Conservation (phyloP, 2,113 vertebrate species). For the Pachypanchax playfairii region DNA sequence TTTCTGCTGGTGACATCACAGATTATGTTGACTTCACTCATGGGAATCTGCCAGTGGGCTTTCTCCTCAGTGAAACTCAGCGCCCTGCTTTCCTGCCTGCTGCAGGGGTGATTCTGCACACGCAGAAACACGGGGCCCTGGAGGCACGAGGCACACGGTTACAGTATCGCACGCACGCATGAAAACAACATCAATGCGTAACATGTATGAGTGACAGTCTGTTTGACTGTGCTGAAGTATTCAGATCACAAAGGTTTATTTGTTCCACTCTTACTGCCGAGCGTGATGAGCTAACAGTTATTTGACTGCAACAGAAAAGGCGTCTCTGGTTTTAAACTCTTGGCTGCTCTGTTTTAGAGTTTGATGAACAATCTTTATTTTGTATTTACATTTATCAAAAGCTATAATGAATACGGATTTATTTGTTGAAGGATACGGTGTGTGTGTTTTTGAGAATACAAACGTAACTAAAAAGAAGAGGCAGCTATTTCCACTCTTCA, state of each 20-base stretch:
- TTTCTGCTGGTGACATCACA: slow-evolving; percentile 86
- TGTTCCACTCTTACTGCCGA: not conserved
- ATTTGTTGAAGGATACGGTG: too few relatives aligned
- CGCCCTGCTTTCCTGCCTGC: slow-evolving; percentile 85
- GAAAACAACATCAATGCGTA: not conserved
- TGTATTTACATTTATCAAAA: too few relatives aligned
- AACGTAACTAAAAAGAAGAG: too few relatives aligned
- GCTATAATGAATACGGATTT: too few relatives aligned
- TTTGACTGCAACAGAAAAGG: too few relatives aligned
- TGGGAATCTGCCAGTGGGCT: slow-evolving; percentile 88
- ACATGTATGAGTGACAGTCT: not conserved
- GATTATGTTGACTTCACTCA: slow-evolving; percentile 90
- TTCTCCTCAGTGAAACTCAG: slow-evolving; percentile 91
- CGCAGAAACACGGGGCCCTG: slow-evolving; percentile 91
- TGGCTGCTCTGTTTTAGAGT: too few relatives aligned
- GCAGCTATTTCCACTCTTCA: too few relatives aligned
- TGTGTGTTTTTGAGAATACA: too few relatives aligned
- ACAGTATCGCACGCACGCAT: not conserved
- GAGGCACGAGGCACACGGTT: slow-evolving; percentile 12
- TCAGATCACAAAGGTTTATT: not conserved
- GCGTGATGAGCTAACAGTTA: not conserved
- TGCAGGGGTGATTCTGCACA: slow-evolving; percentile 87
- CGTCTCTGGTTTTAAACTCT: too few relatives aligned
- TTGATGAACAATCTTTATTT: too few relatives aligned
- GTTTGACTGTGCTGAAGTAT: not conserved